phyloP scores from a whole-genome alignment of 2,113 vertebrate genomes.

The Hiodon alosoides region DNA sequence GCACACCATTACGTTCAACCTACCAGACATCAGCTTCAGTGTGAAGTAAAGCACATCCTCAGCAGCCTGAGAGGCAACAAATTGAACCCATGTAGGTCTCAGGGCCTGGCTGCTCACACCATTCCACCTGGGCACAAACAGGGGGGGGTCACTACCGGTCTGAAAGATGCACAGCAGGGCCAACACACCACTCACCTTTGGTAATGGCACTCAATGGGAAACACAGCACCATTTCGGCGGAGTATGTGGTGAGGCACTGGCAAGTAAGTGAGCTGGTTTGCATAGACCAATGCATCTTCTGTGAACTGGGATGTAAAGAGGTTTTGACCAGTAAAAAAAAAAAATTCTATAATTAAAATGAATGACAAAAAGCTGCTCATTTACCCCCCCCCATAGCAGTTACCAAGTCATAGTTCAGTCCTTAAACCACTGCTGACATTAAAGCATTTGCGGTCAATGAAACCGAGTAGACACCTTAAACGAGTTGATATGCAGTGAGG shows the following conservation, averaged over 20 bases:
- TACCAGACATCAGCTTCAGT: constrained; percentile 51
- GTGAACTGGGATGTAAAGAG: constrained; percentile 41
- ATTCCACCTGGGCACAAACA: constrained; percentile 43
- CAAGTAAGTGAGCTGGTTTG: constrained; percentile 48
- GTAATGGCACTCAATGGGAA: constrained; percentile 60
- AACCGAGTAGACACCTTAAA: too few relatives aligned
- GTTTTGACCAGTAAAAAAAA: not conserved
- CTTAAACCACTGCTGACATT: too few relatives aligned
- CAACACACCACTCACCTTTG: constrained; percentile 37
- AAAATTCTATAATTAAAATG: too few relatives aligned
- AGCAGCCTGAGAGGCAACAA: constrained; percentile 38
- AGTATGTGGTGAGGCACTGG: constrained; percentile 49
- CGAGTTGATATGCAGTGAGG: too few relatives aligned
- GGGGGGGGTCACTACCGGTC: not conserved
- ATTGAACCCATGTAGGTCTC: constrained; percentile 51
- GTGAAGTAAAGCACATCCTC: constrained; percentile 42
- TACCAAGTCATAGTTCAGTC: too few relatives aligned
- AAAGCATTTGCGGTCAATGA: too few relatives aligned
- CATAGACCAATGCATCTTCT: constrained; percentile 50
- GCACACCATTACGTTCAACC: not conserved
- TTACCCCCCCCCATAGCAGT: too few relatives aligned
- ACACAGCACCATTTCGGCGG: constrained; percentile 35
- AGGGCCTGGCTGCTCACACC: constrained; percentile 48
- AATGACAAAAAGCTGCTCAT: too few relatives aligned
- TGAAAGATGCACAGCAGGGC: too few relatives aligned